Evolutionary conservation across 2,113 vertebrate species (phyloP).

Genomic region (Monarcha castaneiventris): DNA sequence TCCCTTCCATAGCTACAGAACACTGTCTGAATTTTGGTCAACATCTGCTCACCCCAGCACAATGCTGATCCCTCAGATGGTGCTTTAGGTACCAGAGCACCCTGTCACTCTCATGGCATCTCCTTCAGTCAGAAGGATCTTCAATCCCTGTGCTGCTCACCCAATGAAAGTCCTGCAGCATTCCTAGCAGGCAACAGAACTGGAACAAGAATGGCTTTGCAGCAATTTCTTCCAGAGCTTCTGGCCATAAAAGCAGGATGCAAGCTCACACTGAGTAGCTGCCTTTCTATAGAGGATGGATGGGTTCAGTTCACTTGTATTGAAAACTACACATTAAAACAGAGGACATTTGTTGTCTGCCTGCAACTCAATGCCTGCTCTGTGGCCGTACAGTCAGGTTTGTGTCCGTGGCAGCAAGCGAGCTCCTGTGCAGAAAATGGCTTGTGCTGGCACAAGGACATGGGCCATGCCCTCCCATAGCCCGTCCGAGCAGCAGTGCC

Average conservation of each 20-base stretch:
- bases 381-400: background rate
- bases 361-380: background rate
- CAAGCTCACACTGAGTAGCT: background rate
- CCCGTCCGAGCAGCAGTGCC: background rate
- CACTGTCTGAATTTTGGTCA: background rate
- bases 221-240: background rate
- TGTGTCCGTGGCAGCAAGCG: background rate
- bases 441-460: background rate
- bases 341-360: background rate
- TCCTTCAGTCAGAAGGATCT: background rate
- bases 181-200: background rate
- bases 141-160: background rate
- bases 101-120: background rate
- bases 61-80: rapidly evolving
- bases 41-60: background rate
- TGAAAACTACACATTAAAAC: background rate
- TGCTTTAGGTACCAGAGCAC: background rate
- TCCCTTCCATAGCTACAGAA: background rate
- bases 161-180: rapidly evolving
- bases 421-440: background rate
- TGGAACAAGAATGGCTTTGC: background rate
- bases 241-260: background rate
- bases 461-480: background rate
- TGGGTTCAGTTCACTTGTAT: background rate
- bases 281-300: background rate